phyloP scores from a whole-genome alignment of 2,888 invertebrate species.

The Drosophila nigritarsus region DNA sequence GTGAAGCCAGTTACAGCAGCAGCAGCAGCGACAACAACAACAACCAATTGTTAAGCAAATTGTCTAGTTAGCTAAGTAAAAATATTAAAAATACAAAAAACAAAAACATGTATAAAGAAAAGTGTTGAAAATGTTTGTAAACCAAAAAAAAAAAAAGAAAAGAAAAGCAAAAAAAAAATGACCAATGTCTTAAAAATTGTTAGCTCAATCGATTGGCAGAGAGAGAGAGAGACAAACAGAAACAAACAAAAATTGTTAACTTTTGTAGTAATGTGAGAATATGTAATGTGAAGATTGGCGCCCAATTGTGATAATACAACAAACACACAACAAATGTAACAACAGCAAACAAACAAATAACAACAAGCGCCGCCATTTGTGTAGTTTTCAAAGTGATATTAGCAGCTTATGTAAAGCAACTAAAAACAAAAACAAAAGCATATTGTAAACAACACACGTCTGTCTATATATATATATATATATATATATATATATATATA shows the following conservation, averaged over 20 bases:
- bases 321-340: conserved; percentile 58
- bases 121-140: conserved; percentile 61
- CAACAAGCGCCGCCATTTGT: conserved; percentile 70
- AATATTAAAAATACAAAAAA: conserved; percentile 29
- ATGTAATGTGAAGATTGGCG: conserved; percentile 62
- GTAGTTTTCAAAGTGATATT: conserved; percentile 79
- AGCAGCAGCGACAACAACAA: conserved; percentile 44
- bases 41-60: conserved; percentile 73
- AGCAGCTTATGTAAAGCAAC: conserved; percentile 56
- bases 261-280: conserved; percentile 70
- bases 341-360: conserved; percentile 36
- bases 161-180: conserved; percentile 37
- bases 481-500: conserved; percentile 28
- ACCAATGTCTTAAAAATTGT: conserved; percentile 73
- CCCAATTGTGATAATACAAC: conserved; percentile 69
- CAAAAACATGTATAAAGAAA: conserved; percentile 35
- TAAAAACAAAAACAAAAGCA: conserved; percentile 25
- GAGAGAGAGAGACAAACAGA: conserved; percentile 25
- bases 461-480: conserved; percentile 17
- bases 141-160: conserved; percentile 34
- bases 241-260: conserved; percentile 67
- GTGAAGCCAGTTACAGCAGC: conserved; percentile 57
- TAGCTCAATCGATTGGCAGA: conserved; percentile 64
- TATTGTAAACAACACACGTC: conserved; percentile 47
- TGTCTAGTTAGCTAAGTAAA: conserved; percentile 79